Evolutionary conservation across 2,113 vertebrate species (phyloP), one percentile per base, ranked within the genome.

Genomic region (Rhinoderma darwinii): DNA sequence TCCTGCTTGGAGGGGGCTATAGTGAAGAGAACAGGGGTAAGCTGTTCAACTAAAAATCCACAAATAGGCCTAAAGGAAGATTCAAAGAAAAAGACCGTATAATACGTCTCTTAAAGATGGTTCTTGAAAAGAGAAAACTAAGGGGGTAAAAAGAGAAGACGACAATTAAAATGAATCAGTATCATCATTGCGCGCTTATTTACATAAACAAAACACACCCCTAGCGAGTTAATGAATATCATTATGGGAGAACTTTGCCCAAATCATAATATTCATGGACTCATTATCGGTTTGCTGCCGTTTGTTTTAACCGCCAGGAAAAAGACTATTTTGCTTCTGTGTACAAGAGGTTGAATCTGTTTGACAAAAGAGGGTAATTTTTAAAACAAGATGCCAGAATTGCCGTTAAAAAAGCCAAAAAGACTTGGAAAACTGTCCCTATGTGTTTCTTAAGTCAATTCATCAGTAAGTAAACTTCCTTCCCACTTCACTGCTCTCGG

Each of bases 141-240:
- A 87, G 70, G 86, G 86, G 86, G 66, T 50, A 66, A 66, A 82
- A 80, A 77, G 78, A 85, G 74, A 87, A 81, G 77, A 75, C 80
- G 70, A 87, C 86, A 87, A 87, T 87, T 87, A 87, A 81, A 87
- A 87, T 87, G 80, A 87, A 87, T 87, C 86, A 87, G 86, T 87
- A 82, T 82, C 86, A 87, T 87, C 86, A 87, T 87, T 87, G 79
- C 51, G 86, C 86, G 59, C 86, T 82, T 87, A 87, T 87, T 87
- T 87, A 82, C 78, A 87, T 87, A 87, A 87, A 87, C 86, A 87
- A 87, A 87, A 87, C 86, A 87, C 86, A 82, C 86, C 86, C 86
- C 86, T 87, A 87, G 86, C 86, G 86, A 82, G 78, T 82, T 87
- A 87, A 87, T 87, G 86, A 87, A 87, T 87, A 87, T 87, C 86